Percentiles rank a stretch among this genome's conserved stretches.
Evolutionary conservation across 2,888 invertebrate genomes (phyloP).

Genomic region (Apocheima hispidaria): DNA sequence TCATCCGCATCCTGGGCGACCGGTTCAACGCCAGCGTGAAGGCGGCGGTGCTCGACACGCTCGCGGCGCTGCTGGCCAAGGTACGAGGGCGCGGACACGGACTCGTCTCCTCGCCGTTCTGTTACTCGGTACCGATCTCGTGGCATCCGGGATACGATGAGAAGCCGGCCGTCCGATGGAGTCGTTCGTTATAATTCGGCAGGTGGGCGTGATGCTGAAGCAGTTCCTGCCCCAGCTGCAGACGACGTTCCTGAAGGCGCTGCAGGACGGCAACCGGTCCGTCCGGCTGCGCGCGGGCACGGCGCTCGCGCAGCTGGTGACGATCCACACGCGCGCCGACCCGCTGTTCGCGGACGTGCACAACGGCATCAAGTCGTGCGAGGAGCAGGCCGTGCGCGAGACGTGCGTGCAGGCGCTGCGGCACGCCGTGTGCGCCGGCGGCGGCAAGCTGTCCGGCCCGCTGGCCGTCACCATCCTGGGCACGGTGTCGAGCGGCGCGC

Average conservation of each 20-base stretch:
- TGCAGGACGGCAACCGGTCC: constrained; percentile 94
- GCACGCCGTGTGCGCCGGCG: constrained; percentile 93
- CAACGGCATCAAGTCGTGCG: constrained; percentile 92
- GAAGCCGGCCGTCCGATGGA: no score
- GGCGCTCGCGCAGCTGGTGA: constrained; percentile 94
- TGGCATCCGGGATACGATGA: no score
- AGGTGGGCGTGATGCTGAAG: constrained; percentile 97
- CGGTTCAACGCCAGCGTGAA: constrained; percentile 97
- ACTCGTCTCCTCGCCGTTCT: not conserved
- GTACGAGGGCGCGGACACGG: constrained; percentile 69
- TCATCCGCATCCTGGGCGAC: constrained; percentile 98
- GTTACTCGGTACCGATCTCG: no score
- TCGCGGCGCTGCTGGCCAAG: constrained; percentile 96
- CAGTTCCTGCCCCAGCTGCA: constrained; percentile 99
- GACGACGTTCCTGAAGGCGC: constrained; percentile 98
- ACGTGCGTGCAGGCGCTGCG: constrained; percentile 97
- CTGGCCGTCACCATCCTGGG: constrained; percentile 90
- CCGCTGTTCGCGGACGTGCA: constrained; percentile 97
- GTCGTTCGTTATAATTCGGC: constrained; percentile 20
- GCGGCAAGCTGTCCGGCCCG: constrained; percentile 94
- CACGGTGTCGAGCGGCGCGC: constrained; percentile 87
- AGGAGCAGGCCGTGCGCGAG: constrained; percentile 95
- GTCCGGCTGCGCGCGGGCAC: constrained; percentile 96
- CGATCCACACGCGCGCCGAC: constrained; percentile 97
- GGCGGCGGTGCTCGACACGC: constrained; percentile 97